A percentile compares a stretch with the other conserved stretches of the same genome.
phyloP scores from a whole-genome alignment of 2,113 vertebrate species.

The Antennarius striatus region DNA sequence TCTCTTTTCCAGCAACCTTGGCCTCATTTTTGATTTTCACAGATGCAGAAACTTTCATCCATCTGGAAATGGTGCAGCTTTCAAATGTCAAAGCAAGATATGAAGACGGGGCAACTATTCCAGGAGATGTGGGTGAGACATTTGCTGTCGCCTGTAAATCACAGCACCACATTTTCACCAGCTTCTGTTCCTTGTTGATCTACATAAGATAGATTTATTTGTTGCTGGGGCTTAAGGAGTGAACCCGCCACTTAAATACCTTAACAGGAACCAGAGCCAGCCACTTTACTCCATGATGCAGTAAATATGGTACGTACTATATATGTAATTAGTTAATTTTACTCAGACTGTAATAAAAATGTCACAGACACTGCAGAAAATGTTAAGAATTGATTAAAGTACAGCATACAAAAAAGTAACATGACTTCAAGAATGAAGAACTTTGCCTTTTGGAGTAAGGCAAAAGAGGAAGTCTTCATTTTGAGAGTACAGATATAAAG shows the following conservation, averaged over 20 bases:
- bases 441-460: background rate
- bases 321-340: conserved; percentile 9
- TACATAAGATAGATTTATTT: conserved; percentile 42
- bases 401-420: too few relatives aligned
- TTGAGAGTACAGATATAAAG: conserved; percentile 4
- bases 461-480: background rate
- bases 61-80: conserved; percentile 60
- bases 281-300: conserved; percentile 20
- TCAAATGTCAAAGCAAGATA: conserved; percentile 39
- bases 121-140: conserved; percentile 19
- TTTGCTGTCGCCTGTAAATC: conserved; percentile 59
- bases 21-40: conserved; percentile 48
- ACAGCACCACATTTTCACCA: conserved; percentile 36
- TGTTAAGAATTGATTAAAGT: too few relatives aligned
- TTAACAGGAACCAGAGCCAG: conserved; percentile 37
- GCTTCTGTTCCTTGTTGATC: conserved; percentile 41
- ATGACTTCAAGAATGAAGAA: too few relatives aligned
- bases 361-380: too few relatives aligned
- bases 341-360: conserved; percentile 50
- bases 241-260: conserved; percentile 25
- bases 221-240: conserved; percentile 1
- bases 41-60: conserved; percentile 41
- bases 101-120: conserved; percentile 31
- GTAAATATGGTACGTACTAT: conserved; percentile 44
- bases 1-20: conserved; percentile 29